Conservation (phyloP, 1,140 invertebrate genomes). For the Zaprionus taronus region DNA sequence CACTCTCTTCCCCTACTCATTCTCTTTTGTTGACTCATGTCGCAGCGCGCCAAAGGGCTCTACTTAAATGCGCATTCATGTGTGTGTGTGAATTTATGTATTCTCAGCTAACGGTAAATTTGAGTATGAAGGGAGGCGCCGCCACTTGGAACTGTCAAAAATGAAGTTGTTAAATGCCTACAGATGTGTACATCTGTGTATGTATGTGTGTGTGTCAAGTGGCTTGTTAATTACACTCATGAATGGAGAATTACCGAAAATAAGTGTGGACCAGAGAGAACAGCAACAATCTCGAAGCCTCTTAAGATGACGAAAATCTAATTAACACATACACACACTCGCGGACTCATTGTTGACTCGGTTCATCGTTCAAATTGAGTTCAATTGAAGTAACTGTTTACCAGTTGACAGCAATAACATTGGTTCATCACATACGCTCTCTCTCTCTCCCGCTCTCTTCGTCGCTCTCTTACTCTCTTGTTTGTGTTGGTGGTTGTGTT, state of each 20-base stretch:
- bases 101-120: slow-evolving; percentile 49
- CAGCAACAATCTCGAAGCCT: slow-evolving; percentile 49
- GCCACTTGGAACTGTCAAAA: slow-evolving; percentile 62
- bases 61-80: slow-evolving; percentile 14
- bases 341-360: not conserved
- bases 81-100: slow-evolving; percentile 53
- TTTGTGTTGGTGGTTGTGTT: not conserved
- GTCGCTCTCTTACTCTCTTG: not conserved
- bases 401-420: slow-evolving; percentile 36
- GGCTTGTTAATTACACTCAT: slow-evolving; percentile 77
- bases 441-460: not conserved
- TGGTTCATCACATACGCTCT: not conserved
- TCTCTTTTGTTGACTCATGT: slow-evolving; percentile 6
- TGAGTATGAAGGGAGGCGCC: slow-evolving; percentile 28
- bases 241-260: slow-evolving; percentile 57
- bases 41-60: slow-evolving; percentile 13
- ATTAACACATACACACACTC: slow-evolving; percentile 58
- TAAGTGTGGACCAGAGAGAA: slow-evolving; percentile 40
- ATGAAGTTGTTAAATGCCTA: slow-evolving; percentile 40
- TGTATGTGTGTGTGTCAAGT: slow-evolving; percentile 62
- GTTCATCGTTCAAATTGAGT: slow-evolving; percentile 57
- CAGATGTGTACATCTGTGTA: slow-evolving; percentile 13
- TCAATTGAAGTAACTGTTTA: slow-evolving; percentile 68
- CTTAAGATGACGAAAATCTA: slow-evolving; percentile 58
- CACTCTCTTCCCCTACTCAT: not conserved